These are phyloP conservation scores for Morpho helenor DNA, from an alignment of 2,888 invertebrate genomes.

Conservation along the genomic window DNA sequence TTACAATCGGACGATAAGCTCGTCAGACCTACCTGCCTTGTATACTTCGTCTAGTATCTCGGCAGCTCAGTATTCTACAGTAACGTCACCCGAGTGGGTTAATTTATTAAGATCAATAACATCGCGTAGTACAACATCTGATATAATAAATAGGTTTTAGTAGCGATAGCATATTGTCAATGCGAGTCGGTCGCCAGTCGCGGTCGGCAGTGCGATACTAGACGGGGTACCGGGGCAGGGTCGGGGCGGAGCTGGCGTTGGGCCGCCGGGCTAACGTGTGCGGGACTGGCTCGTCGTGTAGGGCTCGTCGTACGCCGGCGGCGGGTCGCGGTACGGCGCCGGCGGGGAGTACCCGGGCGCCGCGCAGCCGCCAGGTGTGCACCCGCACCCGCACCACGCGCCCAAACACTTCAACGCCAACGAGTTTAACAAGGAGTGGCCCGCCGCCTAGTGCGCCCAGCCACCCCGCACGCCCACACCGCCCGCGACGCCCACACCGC, in stretches of 20 bases:
- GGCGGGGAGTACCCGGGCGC: constrained; percentile 68
- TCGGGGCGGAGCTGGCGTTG: constrained; percentile 11
- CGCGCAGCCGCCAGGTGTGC: constrained; percentile 74
- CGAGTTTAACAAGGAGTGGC: constrained; percentile 79
- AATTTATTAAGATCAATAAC: not conserved
- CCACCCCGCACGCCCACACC: constrained; percentile 18
- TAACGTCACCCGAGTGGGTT: constrained; percentile 2
- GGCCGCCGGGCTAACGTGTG: constrained; percentile 27
- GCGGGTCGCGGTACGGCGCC: constrained; percentile 65
- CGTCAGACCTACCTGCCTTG: constrained; percentile 23
- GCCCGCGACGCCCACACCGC: constrained; percentile 13
- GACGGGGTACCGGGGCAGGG: constrained; percentile 25
- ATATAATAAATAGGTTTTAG: not conserved
- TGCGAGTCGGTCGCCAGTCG: not conserved
- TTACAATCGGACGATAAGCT: constrained; percentile 14
- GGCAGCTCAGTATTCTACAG: constrained; percentile 7
- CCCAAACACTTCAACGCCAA: constrained; percentile 76
- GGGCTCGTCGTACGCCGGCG: constrained; percentile 77
- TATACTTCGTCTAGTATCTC: constrained; percentile 31
- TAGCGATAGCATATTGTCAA: not conserved
- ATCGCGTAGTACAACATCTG: no score
- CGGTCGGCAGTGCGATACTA: constrained; percentile 23
- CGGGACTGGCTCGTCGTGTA: constrained; percentile 35
- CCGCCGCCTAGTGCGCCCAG: constrained; percentile 59
- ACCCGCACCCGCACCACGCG: constrained; percentile 74